Base-by-base conservation (phyloP, 2,888 invertebrate species). In the Marasmarcha lunaedactyla region DNA sequence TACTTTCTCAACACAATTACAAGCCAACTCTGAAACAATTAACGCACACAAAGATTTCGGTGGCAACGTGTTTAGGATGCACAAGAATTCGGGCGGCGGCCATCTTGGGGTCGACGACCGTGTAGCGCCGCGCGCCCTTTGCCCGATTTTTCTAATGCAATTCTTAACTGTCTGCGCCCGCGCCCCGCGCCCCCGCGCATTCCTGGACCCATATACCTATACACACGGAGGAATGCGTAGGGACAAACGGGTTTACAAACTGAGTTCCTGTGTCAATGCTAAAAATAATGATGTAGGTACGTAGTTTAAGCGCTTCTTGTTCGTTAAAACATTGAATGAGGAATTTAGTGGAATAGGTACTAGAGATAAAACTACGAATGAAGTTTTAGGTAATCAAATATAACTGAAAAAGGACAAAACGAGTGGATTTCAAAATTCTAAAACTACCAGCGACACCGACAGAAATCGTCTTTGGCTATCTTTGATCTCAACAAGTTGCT, bases 21-120 rank as follows among this genome's bases (percentile, higher is more conserved):
- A 20, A 5, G 7, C 20, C 7, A 20, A 20, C 20, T 20, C 20
- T 20, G 3, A 20, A 20, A 20, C 20, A 20, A 20, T 20, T 20
- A 20, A 20, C 20, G 3, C 20, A 20, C 20, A 20, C 20, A 20
- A 7, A 20, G 20, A 20, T 20, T 20, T 30, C 53, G 47, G 44
- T 27, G 41, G 52, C 57, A 61, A 57, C 59, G 63, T 62, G 63
- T 58, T 59, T 65, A 67, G 71, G 68, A 76, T 73, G 77, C 73
- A 63, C 61, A 71, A 69, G 66, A 71, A 78, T 78, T 76, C 60
- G 70, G 69, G 57, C 70, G 61, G 60, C 56, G 60, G 57, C 51
- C 48, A 47, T 35, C 42, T 37, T 47, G 50, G 57, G 68, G 65
- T 71, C 63, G 54, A 53, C 48, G 68, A 54, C 65, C 71, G 63